Evolutionary conservation across 1,140 invertebrate species (phyloP), one percentile per base, ranked within the genome.

Genomic region (Aphis gossypii): DNA sequence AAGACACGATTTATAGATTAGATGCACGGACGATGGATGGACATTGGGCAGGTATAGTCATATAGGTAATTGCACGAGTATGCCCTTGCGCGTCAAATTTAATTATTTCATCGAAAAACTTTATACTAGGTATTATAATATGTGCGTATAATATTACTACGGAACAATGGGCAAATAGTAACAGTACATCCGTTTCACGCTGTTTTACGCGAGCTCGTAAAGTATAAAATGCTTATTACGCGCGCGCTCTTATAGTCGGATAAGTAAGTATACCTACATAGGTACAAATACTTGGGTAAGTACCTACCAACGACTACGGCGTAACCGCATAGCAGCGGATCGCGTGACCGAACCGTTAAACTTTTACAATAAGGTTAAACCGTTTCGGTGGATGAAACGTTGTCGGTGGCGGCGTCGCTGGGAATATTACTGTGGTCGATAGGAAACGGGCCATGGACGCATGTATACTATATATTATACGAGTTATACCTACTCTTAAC

Each of bases 261-360:
- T 14, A 21, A 25, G 83, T 84, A 38, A 7, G 11, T 7, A 23
- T 23, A 0, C 25, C 23, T 23, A 38, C 41, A 25, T 30, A 9
- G 21, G 41, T 46, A 46, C 46, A 86, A 14, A 87, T 46, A 87
- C 44, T 5, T 48, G 30, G 9, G 44, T 48, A 46, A 25, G 23
- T 38, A 86, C 14, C 30, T 38, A 86, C 14, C 30, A n/a, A 84
- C 83, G 83, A 41, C 38, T 38, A 23, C 23, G 4, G 11, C 9
- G 25, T 87, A 48, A 87, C 84, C 84, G 46, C 46, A 51, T n/a
- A 51, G 20, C 30, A 90, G 46, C 14, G 25, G 35, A 90, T 90
- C 54, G 89, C 89, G 89, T 90, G 89, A 90, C 54, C 54, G 89
- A 60, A 90, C 88, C 48, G 88, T 38, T 90, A 56, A 90, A 90